Conservation (phyloP, 1,140 invertebrate species). For the Archegozetes longisetosus region DNA sequence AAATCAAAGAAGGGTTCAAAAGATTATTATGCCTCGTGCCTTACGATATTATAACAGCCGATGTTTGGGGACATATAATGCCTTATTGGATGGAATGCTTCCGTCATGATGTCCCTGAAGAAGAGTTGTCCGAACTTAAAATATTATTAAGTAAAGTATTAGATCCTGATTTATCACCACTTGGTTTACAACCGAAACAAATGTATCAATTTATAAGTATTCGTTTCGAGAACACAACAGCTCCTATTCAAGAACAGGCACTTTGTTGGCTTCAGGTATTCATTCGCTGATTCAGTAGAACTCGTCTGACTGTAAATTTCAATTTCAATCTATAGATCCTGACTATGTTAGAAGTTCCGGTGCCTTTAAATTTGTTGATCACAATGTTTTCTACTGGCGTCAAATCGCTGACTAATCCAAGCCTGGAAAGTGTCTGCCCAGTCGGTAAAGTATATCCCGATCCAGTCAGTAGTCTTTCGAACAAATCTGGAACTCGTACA, state of each 20-base stretch:
- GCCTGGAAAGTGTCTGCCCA: neutral
- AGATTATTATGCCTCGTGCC: slow-evolving; percentile 87
- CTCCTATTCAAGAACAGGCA: slow-evolving; percentile 80
- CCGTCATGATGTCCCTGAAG: slow-evolving; percentile 78
- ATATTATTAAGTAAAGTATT: slow-evolving; percentile 84
- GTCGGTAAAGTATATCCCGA: slow-evolving; percentile 2
- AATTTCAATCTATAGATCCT: slow-evolving; percentile 43
- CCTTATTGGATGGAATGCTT: slow-evolving; percentile 52
- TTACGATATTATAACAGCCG: slow-evolving; percentile 86
- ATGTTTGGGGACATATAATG: slow-evolving; percentile 36
- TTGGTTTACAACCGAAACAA: slow-evolving; percentile 79
- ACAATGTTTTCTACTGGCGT: slow-evolving; percentile 74
- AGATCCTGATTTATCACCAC: slow-evolving; percentile 84
- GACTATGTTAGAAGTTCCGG: slow-evolving; percentile 70
- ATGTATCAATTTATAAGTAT: slow-evolving; percentile 88
- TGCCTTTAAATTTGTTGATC: slow-evolving; percentile 67
- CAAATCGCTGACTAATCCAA: slow-evolving; percentile 22
- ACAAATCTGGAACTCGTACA: neutral
- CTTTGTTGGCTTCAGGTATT: slow-evolving; percentile 81
- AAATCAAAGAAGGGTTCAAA: slow-evolving; percentile 82
- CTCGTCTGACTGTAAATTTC: too few species aligned
- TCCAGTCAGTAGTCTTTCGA: neutral
- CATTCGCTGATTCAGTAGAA: slow-evolving; percentile 13
- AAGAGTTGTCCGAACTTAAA: slow-evolving; percentile 78
- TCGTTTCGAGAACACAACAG: slow-evolving; percentile 63